Percentiles rank a stretch among this genome's conserved stretches.
These are phyloP conservation scores for Drosophila yooni DNA, from an alignment of 2,888 invertebrate species.

Conservation along the genomic window DNA sequence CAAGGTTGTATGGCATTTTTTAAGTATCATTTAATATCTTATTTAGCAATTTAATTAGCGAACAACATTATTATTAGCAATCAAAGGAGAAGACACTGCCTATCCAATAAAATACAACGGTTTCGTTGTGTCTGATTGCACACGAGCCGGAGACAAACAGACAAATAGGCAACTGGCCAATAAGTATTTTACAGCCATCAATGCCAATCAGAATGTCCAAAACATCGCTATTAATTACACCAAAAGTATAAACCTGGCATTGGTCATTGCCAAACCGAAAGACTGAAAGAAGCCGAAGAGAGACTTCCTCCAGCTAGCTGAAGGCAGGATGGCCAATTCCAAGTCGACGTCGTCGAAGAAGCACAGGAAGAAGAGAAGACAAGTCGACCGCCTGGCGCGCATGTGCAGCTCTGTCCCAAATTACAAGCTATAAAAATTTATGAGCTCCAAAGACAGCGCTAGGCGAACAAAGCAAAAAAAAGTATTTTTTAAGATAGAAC, in stretches of 20 bases:
- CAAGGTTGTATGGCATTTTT: constrained; percentile 3
- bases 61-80: constrained; percentile 65
- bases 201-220: constrained; percentile 52
- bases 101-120: constrained; percentile 27
- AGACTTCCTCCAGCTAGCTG: constrained; percentile 25
- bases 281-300: constrained; percentile 36
- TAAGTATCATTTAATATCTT: constrained; percentile 42
- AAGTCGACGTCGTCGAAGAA: constrained; percentile 21
- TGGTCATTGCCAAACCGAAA: constrained; percentile 43
- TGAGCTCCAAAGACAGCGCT: constrained; percentile 64
- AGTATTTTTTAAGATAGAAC: constrained; percentile 50
- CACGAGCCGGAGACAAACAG: constrained; percentile 3
- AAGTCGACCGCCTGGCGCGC: constrained; percentile 67
- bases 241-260: constrained; percentile 60
- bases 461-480: constrained; percentile 41
- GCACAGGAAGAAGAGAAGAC: constrained; percentile 22
- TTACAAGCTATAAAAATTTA: constrained; percentile 78
- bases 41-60: constrained; percentile 62
- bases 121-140: constrained; percentile 47
- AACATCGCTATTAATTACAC: constrained; percentile 67
- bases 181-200: constrained; percentile 43
- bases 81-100: constrained; percentile 18
- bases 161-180: constrained; percentile 14
- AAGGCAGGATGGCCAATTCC: constrained; percentile 17
- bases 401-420: constrained; percentile 68